Percentiles rank a stretch among this genome's conserved stretches.
Conservation (phyloP, 2,113 vertebrate species). For the Picathartes gymnocephalus region DNA sequence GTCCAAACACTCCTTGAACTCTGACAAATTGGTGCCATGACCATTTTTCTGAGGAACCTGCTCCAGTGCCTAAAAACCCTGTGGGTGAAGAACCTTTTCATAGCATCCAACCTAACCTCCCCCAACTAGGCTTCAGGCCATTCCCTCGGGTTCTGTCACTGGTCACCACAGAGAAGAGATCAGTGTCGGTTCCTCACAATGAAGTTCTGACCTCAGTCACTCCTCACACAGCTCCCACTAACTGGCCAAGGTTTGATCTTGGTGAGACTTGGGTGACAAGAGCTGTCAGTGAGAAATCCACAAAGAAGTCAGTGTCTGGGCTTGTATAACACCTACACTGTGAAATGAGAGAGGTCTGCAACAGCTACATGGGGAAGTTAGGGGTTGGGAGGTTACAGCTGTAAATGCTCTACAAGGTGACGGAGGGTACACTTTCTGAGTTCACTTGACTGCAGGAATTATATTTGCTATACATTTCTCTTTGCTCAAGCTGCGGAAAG, state of each 20-base stretch:
- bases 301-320: neutral
- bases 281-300: neutral
- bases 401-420: neutral
- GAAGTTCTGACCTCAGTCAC: neutral
- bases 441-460: neutral
- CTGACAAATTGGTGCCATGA: neutral
- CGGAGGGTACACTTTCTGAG: neutral
- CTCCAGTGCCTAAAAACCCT: too few species aligned
- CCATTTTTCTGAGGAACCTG: neutral
- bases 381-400: neutral
- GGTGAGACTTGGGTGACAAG: neutral
- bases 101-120: neutral
- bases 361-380: neutral
- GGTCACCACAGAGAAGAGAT: neutral
- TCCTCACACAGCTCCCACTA: neutral
- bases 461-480: neutral
- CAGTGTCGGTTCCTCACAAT: accelerated
- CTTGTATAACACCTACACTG: neutral
- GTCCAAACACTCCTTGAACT: neutral
- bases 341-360: neutral
- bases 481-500: neutral
- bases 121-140: neutral
- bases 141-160: accelerated
- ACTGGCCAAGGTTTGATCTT: neutral
- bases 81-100: neutral